Base-by-base conservation (phyloP, 1,140 invertebrate species). In the Probaryconus sp. region DNA sequence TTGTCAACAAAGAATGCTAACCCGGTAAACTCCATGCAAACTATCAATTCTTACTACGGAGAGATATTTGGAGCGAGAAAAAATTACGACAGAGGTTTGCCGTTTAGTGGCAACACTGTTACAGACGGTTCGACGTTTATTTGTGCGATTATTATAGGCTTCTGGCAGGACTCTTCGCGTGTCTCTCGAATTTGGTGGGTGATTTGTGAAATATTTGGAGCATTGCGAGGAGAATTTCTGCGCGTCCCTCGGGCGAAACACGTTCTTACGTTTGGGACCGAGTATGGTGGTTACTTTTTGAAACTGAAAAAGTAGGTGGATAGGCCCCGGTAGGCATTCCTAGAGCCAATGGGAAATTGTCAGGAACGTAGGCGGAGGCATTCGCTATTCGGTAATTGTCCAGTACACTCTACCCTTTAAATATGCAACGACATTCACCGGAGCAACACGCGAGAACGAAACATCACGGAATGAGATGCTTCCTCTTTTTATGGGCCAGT, bases 171-270 rank as follows among this genome's bases (percentile, higher is more conserved):
- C 48, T n/a, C 70, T 45, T 79, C 77, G 79, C 78, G 80, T 83
- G 79, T 81, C 79, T 81, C 61, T 67, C 51, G 50, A 43, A 61
- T 37, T 58, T 17, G 70, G 40, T 35, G 65, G 76, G 77, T 79
- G 76, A 84, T 87, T 87, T 85, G 81, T 31, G 75, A 84, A 85
- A 85, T 85, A 87, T 85, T 87, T 79, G 79, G 77, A 83, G 81
- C 79, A 84, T 84, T 84, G 85, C 76, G 70, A 10, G 17, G 26
- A 14, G 14, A 37, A 14, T 14, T 56, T 60, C 20, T 56, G 74
- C 24, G 51, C 16, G 40, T 20, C 68, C 77, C 76, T 50, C 53
- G 60, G 79, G 79, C 74, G 45, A 64, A 17, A 74, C 63, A 48
- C 64, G 64, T 58, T 53, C 17, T 51, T 48, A 68, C 11, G n/a